These are phyloP conservation scores for Tigriopus californicus DNA, from an alignment of 2,888 invertebrate species.

Conservation along the genomic window DNA sequence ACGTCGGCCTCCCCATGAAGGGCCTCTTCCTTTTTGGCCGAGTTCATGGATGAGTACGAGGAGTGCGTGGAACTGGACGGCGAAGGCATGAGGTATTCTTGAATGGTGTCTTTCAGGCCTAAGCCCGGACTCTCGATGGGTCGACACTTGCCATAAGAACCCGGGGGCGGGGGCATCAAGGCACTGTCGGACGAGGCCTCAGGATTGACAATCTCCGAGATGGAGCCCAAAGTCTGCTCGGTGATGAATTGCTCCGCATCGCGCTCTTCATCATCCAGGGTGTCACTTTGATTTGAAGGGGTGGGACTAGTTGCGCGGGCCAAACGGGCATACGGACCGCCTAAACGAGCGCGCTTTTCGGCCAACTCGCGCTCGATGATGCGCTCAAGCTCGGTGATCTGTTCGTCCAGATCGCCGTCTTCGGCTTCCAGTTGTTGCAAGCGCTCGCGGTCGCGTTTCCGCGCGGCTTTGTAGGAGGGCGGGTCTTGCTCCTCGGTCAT, in stretches of 20 bases:
- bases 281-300: neutral
- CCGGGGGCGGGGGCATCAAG: constrained; percentile 14
- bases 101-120: constrained; percentile 26
- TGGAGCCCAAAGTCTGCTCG: constrained; percentile 31
- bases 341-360: constrained; percentile 3
- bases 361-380: constrained; percentile 25
- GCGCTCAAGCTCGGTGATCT: constrained; percentile 35
- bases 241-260: constrained; percentile 32
- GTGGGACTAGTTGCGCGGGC: neutral
- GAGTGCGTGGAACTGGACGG: neutral
- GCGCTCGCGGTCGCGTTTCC: constrained; percentile 67
- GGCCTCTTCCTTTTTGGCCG: neutral
- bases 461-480: constrained; percentile 76
- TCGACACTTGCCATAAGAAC: constrained; percentile 19
- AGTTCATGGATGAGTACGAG: neutral
- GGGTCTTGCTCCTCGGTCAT: constrained; percentile 52
- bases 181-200: neutral
- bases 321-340: neutral
- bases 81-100: constrained; percentile 21
- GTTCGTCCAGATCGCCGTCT: constrained; percentile 1
- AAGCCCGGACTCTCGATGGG: constrained; percentile 24
- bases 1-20: constrained; percentile 19
- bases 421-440: constrained; percentile 37
- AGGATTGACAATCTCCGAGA: constrained; percentile 27
- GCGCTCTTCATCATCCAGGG: constrained; percentile 23